phyloP scores from a whole-genome alignment of 2,888 invertebrate species.

The Epinotia nisella region DNA sequence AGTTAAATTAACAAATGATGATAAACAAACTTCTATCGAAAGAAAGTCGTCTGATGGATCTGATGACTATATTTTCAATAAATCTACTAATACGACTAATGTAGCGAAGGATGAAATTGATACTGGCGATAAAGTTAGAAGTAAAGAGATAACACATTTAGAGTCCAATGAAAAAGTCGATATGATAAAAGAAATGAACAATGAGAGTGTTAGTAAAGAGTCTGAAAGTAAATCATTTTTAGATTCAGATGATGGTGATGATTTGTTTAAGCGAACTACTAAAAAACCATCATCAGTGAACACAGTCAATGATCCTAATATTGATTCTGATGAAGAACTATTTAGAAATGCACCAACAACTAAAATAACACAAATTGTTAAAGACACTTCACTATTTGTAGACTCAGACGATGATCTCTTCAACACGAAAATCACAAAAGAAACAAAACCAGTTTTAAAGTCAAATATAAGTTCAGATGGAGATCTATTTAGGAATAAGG shows the following conservation, averaged over 20 bases:
- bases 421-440: slow-evolving; percentile 15
- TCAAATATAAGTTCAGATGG: slow-evolving; percentile 15
- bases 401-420: slow-evolving; percentile 37
- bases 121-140: background rate
- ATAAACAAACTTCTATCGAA: background rate
- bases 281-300: slow-evolving; percentile 19
- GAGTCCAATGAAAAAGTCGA: slow-evolving; percentile 16
- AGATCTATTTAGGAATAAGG: slow-evolving; percentile 26
- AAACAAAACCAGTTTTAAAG: background rate
- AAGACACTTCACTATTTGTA: slow-evolving; percentile 23
- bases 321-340: slow-evolving; percentile 13
- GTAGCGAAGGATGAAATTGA: slow-evolving; percentile 1
- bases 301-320: background rate
- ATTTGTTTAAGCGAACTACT: slow-evolving; percentile 34
- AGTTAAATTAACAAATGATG: background rate
- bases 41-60: slow-evolving; percentile 11
- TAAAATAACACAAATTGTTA: slow-evolving; percentile 22
- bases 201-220: slow-evolving; percentile 12
- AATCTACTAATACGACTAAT: background rate
- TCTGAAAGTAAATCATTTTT: slow-evolving; percentile 13
- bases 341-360: slow-evolving; percentile 1
- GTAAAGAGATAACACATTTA: background rate
- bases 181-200: slow-evolving; percentile 12
- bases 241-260: slow-evolving; percentile 29
- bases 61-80: slow-evolving; percentile 17